A percentile compares a stretch with the other conserved stretches of the same genome.
phyloP scores from a whole-genome alignment of 1,140 invertebrate genomes.

The Drosophila ficusphila region DNA sequence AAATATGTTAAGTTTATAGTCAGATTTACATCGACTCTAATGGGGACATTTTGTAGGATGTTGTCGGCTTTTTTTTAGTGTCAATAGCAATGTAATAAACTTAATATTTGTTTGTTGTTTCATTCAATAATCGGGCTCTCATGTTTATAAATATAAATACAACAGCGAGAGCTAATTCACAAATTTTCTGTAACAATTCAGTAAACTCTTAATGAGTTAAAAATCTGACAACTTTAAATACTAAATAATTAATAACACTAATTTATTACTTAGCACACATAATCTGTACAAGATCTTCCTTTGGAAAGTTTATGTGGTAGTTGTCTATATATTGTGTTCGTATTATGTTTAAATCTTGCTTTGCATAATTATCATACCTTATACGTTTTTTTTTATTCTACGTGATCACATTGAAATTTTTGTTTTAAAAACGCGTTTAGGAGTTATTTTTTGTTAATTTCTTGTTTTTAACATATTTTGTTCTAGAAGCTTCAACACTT shows the following conservation, averaged over 20 bases:
- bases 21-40: conserved; percentile 17
- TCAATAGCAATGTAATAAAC: conserved; percentile 10
- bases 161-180: not conserved
- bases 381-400: conserved; percentile 65
- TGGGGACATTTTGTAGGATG: not conserved
- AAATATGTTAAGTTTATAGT: conserved; percentile 16
- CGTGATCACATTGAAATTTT: conserved; percentile 81
- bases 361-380: conserved; percentile 66
- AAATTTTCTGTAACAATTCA: not conserved
- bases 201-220: conserved; percentile 4
- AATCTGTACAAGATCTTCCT: conserved; percentile 15
- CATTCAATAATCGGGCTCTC: conserved; percentile 27
- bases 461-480: conserved; percentile 66
- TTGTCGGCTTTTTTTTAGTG: not conserved
- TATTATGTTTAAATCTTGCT: conserved; percentile 50
- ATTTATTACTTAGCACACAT: conserved; percentile 18
- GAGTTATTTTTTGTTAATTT: conserved; percentile 56
- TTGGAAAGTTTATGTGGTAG: conserved; percentile 11
- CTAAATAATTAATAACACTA: conserved; percentile 30
- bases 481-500: conserved; percentile 70
- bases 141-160: not conserved
- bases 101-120: not conserved
- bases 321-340: conserved; percentile 4
- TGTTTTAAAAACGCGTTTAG: conserved; percentile 76
- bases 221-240: conserved; percentile 22